Evolutionary conservation across 2,888 invertebrate genomes (phyloP), one percentile per base, ranked within the genome.

Genomic region (Drosophila mettleri): DNA sequence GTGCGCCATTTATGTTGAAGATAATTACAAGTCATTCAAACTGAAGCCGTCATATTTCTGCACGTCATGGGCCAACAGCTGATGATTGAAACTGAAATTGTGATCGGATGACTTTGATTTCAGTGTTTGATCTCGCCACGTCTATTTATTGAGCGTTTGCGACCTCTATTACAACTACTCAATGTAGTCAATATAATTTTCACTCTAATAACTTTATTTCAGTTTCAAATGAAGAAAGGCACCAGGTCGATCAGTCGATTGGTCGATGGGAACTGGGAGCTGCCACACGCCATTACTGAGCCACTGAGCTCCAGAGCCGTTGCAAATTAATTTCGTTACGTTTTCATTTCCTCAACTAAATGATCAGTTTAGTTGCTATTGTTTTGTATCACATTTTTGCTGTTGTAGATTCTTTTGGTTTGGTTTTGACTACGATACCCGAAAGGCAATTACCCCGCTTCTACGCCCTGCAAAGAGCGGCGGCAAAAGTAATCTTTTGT

Each of bases 321-420:
- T 86, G 74, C 68, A 86, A 84, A 84, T 84, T 76, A 80, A 78
- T 86, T 84, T 84, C 78, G 83, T 83, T 84, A 86, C 84, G 83
- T 86, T 84, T 84, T 86, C 83, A 78, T 84, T 84, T 84, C 86
- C 80, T 84, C 65, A 67, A 74, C 80, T 73, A 81, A 80, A 77
- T 63, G 69, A 72, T 67, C 74, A 66, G 71, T 64, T 74, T 75
- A 54, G 67, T 27, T 70, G 60, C 43, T 60, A 70, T 66, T 74
- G 66, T 66, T 66, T 72, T 63, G 39, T 18, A 16, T 49, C 10
- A 5, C 18, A 33, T 43, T 41, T 45, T 58, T 52, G 46, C 36
- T 52, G 41, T 63, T 57, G 58, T 41, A 18, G 59, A 14, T 45
- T 54, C n/a, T 45, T 31, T 52, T 5, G 16, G 27, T 41, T 43